These are phyloP conservation scores for Diplodus puntazzo DNA, from an alignment of 2,797 vertebrate genomes.

Conservation along the genomic window DNA sequence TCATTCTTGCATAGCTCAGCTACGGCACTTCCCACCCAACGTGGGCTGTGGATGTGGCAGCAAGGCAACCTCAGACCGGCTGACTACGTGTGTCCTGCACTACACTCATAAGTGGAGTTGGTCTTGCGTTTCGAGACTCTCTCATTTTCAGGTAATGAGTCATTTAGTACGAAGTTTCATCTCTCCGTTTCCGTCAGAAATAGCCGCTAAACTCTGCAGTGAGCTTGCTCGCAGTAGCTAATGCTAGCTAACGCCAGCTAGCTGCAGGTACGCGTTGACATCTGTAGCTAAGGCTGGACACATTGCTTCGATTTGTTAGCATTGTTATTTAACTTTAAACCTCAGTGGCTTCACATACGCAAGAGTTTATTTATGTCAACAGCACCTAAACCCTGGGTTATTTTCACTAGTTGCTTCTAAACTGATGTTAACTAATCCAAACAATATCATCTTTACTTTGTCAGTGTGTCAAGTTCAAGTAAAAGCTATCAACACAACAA, in stretches of 20 bases:
- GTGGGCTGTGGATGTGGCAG: slow-evolving; percentile 83
- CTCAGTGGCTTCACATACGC: neutral
- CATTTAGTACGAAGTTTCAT: neutral
- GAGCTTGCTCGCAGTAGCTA: slow-evolving; percentile 39
- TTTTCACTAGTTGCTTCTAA: neutral
- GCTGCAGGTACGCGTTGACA: slow-evolving; percentile 17
- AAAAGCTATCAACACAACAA: neutral
- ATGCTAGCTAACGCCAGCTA: slow-evolving; percentile 64
- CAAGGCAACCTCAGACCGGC: neutral
- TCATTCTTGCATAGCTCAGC: slow-evolving; percentile 46
- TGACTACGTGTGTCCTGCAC: slow-evolving; percentile 64
- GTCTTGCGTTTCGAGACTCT: neutral
- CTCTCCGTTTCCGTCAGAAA: neutral
- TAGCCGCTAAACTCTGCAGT: neutral
- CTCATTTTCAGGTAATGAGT: slow-evolving; percentile 52
- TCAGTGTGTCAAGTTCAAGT: slow-evolving; percentile 51
- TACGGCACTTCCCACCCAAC: slow-evolving; percentile 25
- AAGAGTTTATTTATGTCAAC: neutral
- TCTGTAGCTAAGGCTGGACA: neutral
- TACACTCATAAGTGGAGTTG: neutral
- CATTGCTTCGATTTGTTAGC: neutral
- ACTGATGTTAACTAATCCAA: neutral
- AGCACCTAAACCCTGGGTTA: neutral
- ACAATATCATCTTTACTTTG: slow-evolving; percentile 10
- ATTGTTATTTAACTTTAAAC: neutral